Conservation (phyloP, 2,888 invertebrate species). For the Archaeoteleia sp. region DNA sequence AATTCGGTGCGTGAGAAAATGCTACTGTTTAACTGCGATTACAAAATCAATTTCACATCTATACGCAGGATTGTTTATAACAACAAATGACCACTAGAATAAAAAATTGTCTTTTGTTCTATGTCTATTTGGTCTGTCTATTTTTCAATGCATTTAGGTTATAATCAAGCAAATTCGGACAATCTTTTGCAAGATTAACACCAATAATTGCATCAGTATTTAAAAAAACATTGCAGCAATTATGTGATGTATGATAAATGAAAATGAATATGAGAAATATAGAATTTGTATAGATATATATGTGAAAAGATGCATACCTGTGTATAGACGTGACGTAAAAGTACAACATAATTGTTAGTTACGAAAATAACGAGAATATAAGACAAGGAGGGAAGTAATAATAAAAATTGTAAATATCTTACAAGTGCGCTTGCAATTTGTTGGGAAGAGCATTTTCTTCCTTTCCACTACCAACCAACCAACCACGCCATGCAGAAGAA, state of each 20-base stretch:
- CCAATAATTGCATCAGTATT: too few relatives aligned
- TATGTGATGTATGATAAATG: too few relatives aligned
- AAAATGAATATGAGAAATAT: too few relatives aligned
- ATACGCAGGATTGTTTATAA: slow-evolving; percentile 39
- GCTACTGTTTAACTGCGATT: slow-evolving; percentile 51
- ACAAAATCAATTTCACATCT: slow-evolving; percentile 51
- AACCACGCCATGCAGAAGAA: slow-evolving; percentile 79
- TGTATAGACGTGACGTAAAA: not conserved
- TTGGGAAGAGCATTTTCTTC: slow-evolving; percentile 82
- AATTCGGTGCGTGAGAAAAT: slow-evolving; percentile 51
- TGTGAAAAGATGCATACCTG: not conserved
- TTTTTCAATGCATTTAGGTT: too few relatives aligned
- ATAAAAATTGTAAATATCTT: slow-evolving; percentile 76
- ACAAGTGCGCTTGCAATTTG: slow-evolving; percentile 82
- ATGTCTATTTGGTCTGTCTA: too few relatives aligned
- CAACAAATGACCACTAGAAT: not conserved
- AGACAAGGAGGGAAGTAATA: slow-evolving; percentile 46
- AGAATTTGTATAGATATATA: not conserved
- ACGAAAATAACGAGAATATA: slow-evolving; percentile 34
- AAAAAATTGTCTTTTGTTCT: too few relatives aligned
- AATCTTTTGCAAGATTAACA: too few relatives aligned
- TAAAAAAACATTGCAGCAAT: too few relatives aligned
- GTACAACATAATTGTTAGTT: slow-evolving; percentile 36
- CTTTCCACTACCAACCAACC: slow-evolving; percentile 79
- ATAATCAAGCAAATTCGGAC: too few relatives aligned